Evolutionary conservation across 2,113 vertebrate genomes (phyloP).

Genomic region (Catharus bicknelli): DNA sequence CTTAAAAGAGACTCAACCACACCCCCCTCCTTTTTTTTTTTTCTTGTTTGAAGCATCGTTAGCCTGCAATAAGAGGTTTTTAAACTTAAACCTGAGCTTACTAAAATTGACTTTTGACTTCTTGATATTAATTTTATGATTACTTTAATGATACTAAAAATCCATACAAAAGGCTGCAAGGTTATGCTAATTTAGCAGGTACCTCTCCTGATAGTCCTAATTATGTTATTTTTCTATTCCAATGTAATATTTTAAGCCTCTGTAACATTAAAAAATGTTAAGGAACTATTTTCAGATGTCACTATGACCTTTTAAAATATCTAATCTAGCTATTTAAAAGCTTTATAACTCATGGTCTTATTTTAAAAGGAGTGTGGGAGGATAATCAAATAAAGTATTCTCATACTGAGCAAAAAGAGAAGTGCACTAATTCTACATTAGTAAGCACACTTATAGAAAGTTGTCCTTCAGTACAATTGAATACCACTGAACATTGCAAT

Average conservation of each 20-base stretch:
- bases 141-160: neutral
- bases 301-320: constrained; percentile 67
- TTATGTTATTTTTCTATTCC: constrained; percentile 12
- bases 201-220: neutral
- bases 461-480: constrained; percentile 43
- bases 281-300: constrained; percentile 47
- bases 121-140: neutral
- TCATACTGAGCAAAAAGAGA: constrained; percentile 58
- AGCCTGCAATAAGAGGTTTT: neutral
- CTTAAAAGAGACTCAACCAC: rapidly evolving
- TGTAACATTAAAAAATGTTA: constrained; percentile 27
- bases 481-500: neutral
- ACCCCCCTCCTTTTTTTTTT: neutral
- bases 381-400: constrained; percentile 66
- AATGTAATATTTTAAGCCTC: constrained; percentile 19
- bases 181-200: neutral
- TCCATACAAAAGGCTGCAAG: neutral
- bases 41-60: neutral
- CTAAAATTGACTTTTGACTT: neutral
- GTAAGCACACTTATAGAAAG: constrained; percentile 41
- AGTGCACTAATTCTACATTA: constrained; percentile 42
- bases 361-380: constrained; percentile 69
- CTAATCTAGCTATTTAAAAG: constrained; percentile 57
- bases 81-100: neutral
- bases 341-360: constrained; percentile 48